Percentiles rank a stretch among this genome's conserved stretches.
Conservation (phyloP, 2,888 invertebrate genomes). For the Leptogaster cylindrica region DNA sequence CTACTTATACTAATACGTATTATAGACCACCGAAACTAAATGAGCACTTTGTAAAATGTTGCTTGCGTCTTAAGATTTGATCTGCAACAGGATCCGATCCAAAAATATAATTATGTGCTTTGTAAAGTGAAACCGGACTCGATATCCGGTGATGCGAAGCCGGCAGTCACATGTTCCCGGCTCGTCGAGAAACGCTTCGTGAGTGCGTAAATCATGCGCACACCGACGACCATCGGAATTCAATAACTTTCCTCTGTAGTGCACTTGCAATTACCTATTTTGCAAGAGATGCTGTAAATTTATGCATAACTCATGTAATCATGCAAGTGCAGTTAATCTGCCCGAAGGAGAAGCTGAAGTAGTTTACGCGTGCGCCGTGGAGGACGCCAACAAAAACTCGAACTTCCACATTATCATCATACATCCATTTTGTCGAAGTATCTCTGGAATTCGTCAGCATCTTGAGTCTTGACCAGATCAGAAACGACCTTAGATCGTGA, state of each 20-base stretch:
- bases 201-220: slow-evolving; percentile 6
- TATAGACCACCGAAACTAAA: too few relatives aligned
- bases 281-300: slow-evolving; percentile 10
- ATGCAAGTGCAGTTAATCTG: background rate
- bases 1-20: too few relatives aligned
- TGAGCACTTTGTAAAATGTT: too few relatives aligned
- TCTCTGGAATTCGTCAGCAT: slow-evolving; percentile 17
- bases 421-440: background rate
- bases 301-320: slow-evolving; percentile 14
- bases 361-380: background rate
- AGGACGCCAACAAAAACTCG: background rate
- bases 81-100: too few relatives aligned
- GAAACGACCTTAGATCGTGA: slow-evolving; percentile 31
- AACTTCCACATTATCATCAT: background rate
- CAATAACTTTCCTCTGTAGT: slow-evolving; percentile 14
- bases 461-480: background rate
- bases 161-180: background rate
- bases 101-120: too few relatives aligned
- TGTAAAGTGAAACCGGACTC: slow-evolving; percentile 28
- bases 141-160: slow-evolving; percentile 13
- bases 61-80: too few relatives aligned
- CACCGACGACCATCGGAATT: background rate
- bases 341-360: background rate
- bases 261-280: slow-evolving; percentile 7
- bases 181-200: background rate